Base-by-base conservation (phyloP, 1,140 invertebrate genomes). In the Lutraria rhynchaena region DNA sequence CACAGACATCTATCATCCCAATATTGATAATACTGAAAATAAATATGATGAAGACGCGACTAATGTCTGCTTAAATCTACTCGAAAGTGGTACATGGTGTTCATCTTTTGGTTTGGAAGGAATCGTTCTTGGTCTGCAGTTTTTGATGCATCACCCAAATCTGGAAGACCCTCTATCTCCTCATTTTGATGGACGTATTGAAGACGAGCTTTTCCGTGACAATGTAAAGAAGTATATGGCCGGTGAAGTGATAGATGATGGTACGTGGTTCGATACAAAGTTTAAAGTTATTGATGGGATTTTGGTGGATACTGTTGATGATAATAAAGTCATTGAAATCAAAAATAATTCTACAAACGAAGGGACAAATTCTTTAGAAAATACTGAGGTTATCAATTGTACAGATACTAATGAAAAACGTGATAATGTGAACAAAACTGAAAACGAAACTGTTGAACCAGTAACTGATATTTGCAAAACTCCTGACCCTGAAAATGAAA, bases 1-100 rank as follows among this genome's bases (percentile, higher is more conserved):
- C 9, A 89, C 87, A 11, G 33, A 81, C 0, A 88, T 90, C 29
- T 90, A 89, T 58, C 89, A 90, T 65, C 89, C 89, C 27, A 90
- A 90, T 77, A 90, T 90, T 49, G 89, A 90, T 33, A 49, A 82
- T 1, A 69, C 73, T 1, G 61, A 84, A 2, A 35, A 29, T 2
- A 33, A 63, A 44, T 5, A 33, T 1, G 22, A 19, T 13, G 71
- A 74, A 33, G 65, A 80, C 15, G 41, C 15, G 24, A 67, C 82
- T 24, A 90, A 90, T 55, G 73, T 90, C 3, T 90, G 89, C 65
- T 60, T 91, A 5, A 89, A 83, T 53, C 27, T 90, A 15, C 74
- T 91, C 9, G 87, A 90, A 15, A n/a, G 17, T 27, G 84, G 81
- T 44, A 69, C 83, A 11, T 89, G 88, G 89, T 44, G 60, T 7